Evolutionary conservation across 2,888 invertebrate genomes (phyloP).

Genomic region (Galerucella nymphaeae): DNA sequence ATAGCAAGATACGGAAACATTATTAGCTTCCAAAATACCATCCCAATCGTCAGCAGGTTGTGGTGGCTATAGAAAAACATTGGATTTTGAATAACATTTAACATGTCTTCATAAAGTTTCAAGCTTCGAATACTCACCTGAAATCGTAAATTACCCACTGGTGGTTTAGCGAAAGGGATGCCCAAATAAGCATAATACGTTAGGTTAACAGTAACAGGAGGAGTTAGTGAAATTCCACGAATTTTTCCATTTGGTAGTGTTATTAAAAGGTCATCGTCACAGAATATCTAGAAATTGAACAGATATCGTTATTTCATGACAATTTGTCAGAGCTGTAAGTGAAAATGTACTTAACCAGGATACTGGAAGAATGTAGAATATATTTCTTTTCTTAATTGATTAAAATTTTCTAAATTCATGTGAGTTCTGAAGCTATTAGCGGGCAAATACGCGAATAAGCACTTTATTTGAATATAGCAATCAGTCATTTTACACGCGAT

Average conservation of each 20-base stretch:
- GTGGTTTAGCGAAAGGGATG: constrained; percentile 51
- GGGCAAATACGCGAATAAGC: too few species aligned
- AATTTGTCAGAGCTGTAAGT: too few species aligned
- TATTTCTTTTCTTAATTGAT: too few species aligned
- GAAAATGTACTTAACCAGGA: too few species aligned
- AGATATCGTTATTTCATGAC: too few species aligned
- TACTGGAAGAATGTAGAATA: too few species aligned
- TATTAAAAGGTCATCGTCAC: constrained; percentile 36
- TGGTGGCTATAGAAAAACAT: constrained; percentile 40
- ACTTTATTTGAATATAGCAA: too few species aligned
- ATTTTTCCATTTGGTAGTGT: constrained; percentile 44
- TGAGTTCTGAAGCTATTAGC: too few species aligned
- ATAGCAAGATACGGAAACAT: constrained; percentile 41
- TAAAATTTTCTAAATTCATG: too few species aligned
- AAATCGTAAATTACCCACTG: constrained; percentile 52
- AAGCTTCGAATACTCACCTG: constrained; percentile 44
- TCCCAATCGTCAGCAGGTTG: constrained; percentile 46
- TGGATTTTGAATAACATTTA: too few species aligned
- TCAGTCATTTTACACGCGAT: too few species aligned
- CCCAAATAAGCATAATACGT: constrained; percentile 48
- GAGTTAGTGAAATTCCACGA: constrained; percentile 34
- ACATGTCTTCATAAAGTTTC: too few species aligned
- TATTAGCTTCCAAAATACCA: constrained; percentile 41
- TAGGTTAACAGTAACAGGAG: constrained; percentile 18
- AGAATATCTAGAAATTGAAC: constrained; percentile 27